Conservation (phyloP, 2,888 invertebrate species). For the Dryococelus australis region DNA sequence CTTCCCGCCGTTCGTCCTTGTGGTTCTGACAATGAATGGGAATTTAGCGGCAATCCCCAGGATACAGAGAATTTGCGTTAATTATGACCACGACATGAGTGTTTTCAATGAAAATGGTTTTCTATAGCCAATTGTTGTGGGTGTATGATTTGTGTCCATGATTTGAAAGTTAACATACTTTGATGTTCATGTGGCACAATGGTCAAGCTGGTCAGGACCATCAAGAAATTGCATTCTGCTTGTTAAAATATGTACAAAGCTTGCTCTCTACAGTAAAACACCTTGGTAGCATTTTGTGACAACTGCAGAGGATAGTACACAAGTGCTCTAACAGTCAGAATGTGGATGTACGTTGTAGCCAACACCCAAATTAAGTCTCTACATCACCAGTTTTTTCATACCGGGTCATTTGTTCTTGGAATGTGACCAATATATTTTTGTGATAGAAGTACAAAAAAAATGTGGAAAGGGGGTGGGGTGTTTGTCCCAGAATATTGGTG, state of each 20-base stretch:
- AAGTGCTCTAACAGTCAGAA: no score
- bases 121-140: background rate
- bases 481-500: background rate
- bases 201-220: slow-evolving; percentile 43
- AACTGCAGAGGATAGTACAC: background rate
- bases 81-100: no score
- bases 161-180: background rate
- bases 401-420: background rate
- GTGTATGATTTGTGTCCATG: background rate
- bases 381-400: background rate
- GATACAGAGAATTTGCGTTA: no score
- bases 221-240: slow-evolving; percentile 46
- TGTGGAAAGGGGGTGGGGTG: background rate
- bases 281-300: slow-evolving; percentile 42
- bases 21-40: no score
- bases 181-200: slow-evolving; percentile 48
- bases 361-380: no score
- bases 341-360: no score
- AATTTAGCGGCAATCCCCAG: no score
- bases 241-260: slow-evolving; percentile 42
- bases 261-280: slow-evolving; percentile 40
- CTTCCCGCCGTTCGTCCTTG: no score
- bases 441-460: background rate
- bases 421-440: background rate
- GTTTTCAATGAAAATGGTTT: background rate